Evolutionary conservation across 2,113 vertebrate species (phyloP), one percentile per base, ranked within the genome.

Genomic region (Euleptes europaea): DNA sequence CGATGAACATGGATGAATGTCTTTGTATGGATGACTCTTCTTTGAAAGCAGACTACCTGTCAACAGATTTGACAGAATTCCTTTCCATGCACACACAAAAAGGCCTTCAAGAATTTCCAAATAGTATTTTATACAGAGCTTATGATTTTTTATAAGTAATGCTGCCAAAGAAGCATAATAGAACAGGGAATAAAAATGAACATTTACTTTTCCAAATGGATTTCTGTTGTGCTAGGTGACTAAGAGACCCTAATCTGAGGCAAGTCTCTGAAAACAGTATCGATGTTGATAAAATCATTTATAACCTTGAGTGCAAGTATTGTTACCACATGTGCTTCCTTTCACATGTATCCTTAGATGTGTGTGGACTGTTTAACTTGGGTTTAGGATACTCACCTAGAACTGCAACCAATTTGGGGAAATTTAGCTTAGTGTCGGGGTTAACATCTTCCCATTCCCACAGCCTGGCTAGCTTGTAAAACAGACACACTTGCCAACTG

Each of bases 21-120:
- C 73, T 88, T 80, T 80, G 47, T 10, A 5, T 31, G 65, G 89
- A 49, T 78, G 84, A 84, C 70, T 90, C 88, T 76, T 89, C 86
- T 87, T 67, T 77, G 67, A 2, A 15, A 57, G 77, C 84, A 90
- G 31, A 66, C 57, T 54, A 73, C 81, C 83, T 85, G 57, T 67
- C 86, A 93, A 86, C 92, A 42, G 67, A 76, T 89, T 35, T n/a
- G 78, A 88, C 40, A 88, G 19, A 1, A 84, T 80, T 90, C 89
- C 54, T 87, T 91, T 65, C 83, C 73, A 86, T 44, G 11, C 33
- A 88, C 80, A 75, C 31, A 88, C 80, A 77, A 69, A 87, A 40
- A 69, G 85, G 71, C 76, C 75, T 87, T 47, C 70, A 14, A 79
- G 82, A 42, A n/a, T 87, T 84, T 88, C 67, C 86, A 88, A 90